Conservation (phyloP, 2,888 invertebrate genomes). For the Orthosia incerta region DNA sequence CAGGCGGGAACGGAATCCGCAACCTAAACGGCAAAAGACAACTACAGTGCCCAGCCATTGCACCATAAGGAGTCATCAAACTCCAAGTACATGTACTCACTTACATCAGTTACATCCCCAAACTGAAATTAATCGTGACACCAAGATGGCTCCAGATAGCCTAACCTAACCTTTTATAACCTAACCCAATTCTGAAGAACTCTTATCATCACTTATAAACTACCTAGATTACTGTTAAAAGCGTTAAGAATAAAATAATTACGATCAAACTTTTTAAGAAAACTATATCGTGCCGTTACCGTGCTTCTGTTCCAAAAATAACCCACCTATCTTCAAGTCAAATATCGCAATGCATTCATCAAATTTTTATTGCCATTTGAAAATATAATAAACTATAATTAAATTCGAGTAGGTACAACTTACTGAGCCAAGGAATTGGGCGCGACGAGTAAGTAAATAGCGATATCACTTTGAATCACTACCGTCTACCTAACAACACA, state of each 20-base stretch:
- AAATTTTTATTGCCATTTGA: conserved; percentile 18
- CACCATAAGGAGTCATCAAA: background rate
- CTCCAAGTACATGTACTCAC: background rate
- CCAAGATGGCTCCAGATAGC: conserved; percentile 49
- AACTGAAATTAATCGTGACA: conserved; percentile 23
- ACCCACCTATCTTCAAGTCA: background rate
- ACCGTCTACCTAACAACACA: conserved; percentile 36
- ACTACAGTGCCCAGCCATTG: background rate
- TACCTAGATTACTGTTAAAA: conserved; percentile 26
- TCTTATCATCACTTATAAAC: conserved; percentile 42
- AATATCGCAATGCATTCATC: conserved; percentile 18
- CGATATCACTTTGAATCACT: conserved; percentile 76
- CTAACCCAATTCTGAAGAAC: conserved; percentile 55
- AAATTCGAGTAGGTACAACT: conserved; percentile 31
- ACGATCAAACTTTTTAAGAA: background rate
- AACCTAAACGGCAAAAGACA: background rate
- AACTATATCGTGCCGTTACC: background rate
- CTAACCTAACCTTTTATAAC: conserved; percentile 59
- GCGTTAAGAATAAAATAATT: background rate
- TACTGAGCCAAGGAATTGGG: conserved; percentile 72
- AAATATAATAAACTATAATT: conserved; percentile 23
- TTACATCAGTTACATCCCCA: conserved; percentile 1
- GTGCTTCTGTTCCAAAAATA: conserved; percentile 1
- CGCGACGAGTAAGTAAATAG: conserved; percentile 75
- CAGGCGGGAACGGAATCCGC: background rate